Conservation (phyloP, 2,113 vertebrate species). For the Ceyx cyanopectus region DNA sequence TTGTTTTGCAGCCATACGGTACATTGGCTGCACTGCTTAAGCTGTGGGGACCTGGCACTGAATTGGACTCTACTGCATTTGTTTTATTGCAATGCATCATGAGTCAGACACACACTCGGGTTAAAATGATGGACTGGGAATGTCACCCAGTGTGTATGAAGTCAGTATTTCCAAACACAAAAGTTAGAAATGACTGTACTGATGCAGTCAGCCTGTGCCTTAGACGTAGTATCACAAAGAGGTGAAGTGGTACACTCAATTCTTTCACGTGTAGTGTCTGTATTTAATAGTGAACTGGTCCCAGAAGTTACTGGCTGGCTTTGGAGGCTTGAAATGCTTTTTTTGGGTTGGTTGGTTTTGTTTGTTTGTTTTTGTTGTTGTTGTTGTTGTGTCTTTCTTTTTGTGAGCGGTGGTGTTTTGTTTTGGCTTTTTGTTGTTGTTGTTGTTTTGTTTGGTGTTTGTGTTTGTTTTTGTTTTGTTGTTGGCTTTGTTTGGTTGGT, state of each 20-base stretch:
- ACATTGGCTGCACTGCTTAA: not conserved
- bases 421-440: too few relatives aligned
- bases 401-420: too few relatives aligned
- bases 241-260: not conserved
- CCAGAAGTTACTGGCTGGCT: not conserved
- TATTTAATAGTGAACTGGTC: not conserved
- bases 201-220: not conserved
- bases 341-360: not conserved
- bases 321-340: not conserved
- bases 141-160: not conserved
- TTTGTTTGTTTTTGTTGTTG: too few relatives aligned
- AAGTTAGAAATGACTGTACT: not conserved
- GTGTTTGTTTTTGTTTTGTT: not conserved
- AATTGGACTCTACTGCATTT: not conserved
- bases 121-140: not conserved
- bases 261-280: not conserved
- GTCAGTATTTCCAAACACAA: not conserved
- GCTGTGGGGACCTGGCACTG: not conserved
- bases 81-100: not conserved
- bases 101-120: not conserved
- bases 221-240: not conserved
- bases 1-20: not conserved
- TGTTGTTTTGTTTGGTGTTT: not conserved
- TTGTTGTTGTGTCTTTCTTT: too few relatives aligned
- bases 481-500: too few relatives aligned